These are phyloP conservation scores for Prinia subflava DNA, from an alignment of 2,113 vertebrate genomes.

Conservation along the genomic window DNA sequence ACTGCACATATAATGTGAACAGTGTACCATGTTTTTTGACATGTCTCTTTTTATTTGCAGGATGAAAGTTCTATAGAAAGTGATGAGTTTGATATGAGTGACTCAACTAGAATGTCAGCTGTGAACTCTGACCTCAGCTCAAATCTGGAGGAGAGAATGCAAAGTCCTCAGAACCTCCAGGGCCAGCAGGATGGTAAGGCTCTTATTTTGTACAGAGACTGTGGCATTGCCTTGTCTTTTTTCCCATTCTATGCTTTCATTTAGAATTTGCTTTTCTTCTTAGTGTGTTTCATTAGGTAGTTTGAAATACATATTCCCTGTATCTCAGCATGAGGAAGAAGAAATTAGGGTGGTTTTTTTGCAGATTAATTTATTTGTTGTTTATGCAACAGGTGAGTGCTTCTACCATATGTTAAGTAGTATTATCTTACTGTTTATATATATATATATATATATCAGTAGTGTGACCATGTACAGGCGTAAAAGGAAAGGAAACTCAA, in stretches of 20 bases:
- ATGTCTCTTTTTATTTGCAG: conserved; percentile 48
- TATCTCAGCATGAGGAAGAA: not conserved
- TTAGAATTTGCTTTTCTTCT: conserved; percentile 23
- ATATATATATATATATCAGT: not conserved
- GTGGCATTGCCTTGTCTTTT: not conserved
- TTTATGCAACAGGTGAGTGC: conserved; percentile 4
- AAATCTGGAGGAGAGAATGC: conserved; percentile 84
- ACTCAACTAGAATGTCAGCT: conserved; percentile 84
- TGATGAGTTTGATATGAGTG: conserved; percentile 86
- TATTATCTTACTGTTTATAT: not conserved
- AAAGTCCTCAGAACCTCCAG: conserved; percentile 81
- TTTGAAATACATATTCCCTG: not conserved
- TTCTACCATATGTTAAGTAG: not conserved
- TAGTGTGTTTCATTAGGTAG: not conserved
- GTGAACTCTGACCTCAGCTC: conserved; percentile 86
- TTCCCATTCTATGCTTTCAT: not conserved
- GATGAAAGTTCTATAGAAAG: conserved; percentile 87
- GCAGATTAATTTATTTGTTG: conserved; percentile 12
- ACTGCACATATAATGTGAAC: not conserved
- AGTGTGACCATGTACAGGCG: not conserved
- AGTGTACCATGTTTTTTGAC: not conserved
- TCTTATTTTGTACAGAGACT: not conserved
- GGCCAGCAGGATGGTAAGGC: conserved; percentile 83
- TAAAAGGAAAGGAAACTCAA: not conserved
- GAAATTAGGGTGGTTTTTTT: not conserved